Evolutionary conservation across 2,888 invertebrate genomes (phyloP).

Genomic region (Scrobipalpa atriplicella): DNA sequence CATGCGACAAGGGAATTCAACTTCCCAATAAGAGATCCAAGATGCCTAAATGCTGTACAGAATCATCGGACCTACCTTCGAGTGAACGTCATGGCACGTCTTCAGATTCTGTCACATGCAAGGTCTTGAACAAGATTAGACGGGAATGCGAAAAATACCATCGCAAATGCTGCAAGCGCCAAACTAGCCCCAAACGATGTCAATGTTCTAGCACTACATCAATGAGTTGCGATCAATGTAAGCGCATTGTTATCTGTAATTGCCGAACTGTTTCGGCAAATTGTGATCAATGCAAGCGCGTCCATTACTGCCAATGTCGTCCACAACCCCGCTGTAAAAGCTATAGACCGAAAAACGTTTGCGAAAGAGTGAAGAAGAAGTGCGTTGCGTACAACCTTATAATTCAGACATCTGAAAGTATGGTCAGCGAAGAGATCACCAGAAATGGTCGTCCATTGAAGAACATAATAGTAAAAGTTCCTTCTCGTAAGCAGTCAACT

Average conservation of each 20-base stretch:
- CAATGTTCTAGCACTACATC: conserved; percentile 69
- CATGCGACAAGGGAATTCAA: conserved; percentile 55
- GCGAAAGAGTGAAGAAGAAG: conserved; percentile 63
- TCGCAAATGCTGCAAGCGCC: conserved; percentile 60
- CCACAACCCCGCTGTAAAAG: conserved; percentile 48
- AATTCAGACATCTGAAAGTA: conserved; percentile 73
- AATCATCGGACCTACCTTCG: conserved; percentile 61
- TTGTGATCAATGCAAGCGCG: conserved; percentile 53
- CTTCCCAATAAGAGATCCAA: conserved; percentile 49
- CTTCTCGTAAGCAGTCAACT: conserved; percentile 48
- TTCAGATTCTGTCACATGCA: conserved; percentile 67
- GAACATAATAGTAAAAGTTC: conserved; percentile 72
- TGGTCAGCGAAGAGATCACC: conserved; percentile 61
- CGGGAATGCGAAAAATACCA: conserved; percentile 74
- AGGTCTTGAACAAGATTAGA: conserved; percentile 68
- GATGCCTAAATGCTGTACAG: conserved; percentile 42
- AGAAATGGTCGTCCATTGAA: conserved; percentile 52
- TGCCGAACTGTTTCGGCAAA: conserved; percentile 43
- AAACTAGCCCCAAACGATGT: conserved; percentile 48
- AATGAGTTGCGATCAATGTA: conserved; percentile 65
- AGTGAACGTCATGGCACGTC: conserved; percentile 65
- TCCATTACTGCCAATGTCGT: conserved; percentile 61
- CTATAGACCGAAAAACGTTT: conserved; percentile 48
- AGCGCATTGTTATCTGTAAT: conserved; percentile 57
- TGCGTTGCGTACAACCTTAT: conserved; percentile 74